Evolutionary conservation across 1,140 invertebrate genomes (phyloP), one percentile per base, ranked within the genome.

Genomic region (Nephila pilipes): DNA sequence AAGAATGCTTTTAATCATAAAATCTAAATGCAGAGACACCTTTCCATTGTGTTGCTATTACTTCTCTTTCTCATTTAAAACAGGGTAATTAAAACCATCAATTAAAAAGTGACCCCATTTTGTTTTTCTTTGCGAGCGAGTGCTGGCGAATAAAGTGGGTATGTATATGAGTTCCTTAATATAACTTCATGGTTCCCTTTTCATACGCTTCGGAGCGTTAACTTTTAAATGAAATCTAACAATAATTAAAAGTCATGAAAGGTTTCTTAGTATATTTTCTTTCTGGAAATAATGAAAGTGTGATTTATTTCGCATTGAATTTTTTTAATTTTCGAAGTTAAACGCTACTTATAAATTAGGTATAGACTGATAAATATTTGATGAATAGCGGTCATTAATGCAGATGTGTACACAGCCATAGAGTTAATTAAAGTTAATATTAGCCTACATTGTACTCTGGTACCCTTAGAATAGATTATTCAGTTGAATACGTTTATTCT

Each of bases 1-100:
- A 58, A 87, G 65, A 75, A 75, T 75, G 14, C 69, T 87, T 87
- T 87, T 87, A 87, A 87, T 87, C 85, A 54, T 14, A 22, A 81
- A 81, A 55, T n/a, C 36, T 8, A 54, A 54, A 54, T 81, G n/a
- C 22, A 46, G n/a, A 20, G 80, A 54, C 46, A 54, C 80, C 46
- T 54, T 81, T 22, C 80, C 20, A 12, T 54, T 81, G 20, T 55
- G 80, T 81, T 81, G 80, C 36, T 12, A 81, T 81, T 81, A 81
- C 25, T 81, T 46, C 80, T 12, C 38, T 55, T 75, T 81, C 46
- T 22, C 36, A 8, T 81, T 54, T 29, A 60, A 85, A 85, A 36
- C 20, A 36, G 12, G 29, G 22, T 14, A 29, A 85, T 85, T 85
- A 85, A 85, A 87, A 87, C 29, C 38, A 60, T 60, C 36, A 87